Evolutionary conservation across 1,140 invertebrate species (phyloP).

Genomic region (Ectropis grisescens): DNA sequence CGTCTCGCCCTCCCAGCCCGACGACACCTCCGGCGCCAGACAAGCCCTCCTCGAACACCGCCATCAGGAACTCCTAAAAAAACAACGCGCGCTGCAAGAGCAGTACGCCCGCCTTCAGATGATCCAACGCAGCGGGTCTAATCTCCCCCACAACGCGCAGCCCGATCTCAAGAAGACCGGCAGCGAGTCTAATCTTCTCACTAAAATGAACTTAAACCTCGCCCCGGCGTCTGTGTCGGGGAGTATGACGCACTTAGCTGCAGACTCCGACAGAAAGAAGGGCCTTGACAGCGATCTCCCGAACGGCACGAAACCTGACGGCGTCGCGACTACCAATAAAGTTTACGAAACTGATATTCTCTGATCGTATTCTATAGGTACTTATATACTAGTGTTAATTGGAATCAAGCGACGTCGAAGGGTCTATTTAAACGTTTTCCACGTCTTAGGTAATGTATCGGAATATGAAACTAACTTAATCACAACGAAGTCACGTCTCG

Average conservation of each 20-base stretch:
- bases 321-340: slow-evolving; percentile 70
- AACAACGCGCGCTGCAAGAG: slow-evolving; percentile 89
- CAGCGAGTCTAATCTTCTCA: slow-evolving; percentile 88
- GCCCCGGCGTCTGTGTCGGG: slow-evolving; percentile 55
- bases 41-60: slow-evolving; percentile 86
- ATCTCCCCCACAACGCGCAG: slow-evolving; percentile 73
- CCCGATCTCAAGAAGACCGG: slow-evolving; percentile 87
- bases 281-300: slow-evolving; percentile 2
- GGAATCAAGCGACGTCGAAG: too few relatives aligned
- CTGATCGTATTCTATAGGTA: slow-evolving; percentile 71
- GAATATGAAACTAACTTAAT: too few relatives aligned
- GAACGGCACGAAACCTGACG: slow-evolving; percentile 7
- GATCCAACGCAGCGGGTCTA: slow-evolving; percentile 82
- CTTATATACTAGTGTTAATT: too few relatives aligned
- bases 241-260: slow-evolving; percentile 51
- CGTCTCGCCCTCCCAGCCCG: slow-evolving; percentile 28
- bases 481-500: too few relatives aligned
- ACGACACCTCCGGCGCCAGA: slow-evolving; percentile 48
- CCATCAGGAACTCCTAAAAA: slow-evolving; percentile 87
- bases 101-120: slow-evolving; percentile 90
- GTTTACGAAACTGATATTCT: slow-evolving; percentile 93
- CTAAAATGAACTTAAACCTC: slow-evolving; percentile 84
- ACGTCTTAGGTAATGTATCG: too few relatives aligned
- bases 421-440: too few relatives aligned
- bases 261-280: slow-evolving; percentile 27